Evolutionary conservation across 2,888 invertebrate genomes (phyloP).

Genomic region (Chorisops tibialis): DNA sequence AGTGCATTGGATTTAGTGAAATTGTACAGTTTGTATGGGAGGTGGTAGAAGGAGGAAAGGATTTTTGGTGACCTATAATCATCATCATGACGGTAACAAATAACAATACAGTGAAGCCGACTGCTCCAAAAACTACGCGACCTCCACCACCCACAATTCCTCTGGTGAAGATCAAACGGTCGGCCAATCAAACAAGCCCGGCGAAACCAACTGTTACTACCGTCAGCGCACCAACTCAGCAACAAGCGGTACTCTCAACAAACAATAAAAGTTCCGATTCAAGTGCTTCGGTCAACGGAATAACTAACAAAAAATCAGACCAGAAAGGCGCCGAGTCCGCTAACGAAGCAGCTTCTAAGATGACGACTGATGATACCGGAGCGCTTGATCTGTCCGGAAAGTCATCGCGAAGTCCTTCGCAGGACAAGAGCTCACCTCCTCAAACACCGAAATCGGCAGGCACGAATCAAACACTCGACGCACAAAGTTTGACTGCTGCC

Average conservation of each 20-base stretch:
- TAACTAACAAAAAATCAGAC: slow-evolving; percentile 5
- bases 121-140: slow-evolving; percentile 44
- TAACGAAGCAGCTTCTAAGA: slow-evolving; percentile 38
- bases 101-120: slow-evolving; percentile 34
- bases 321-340: slow-evolving; percentile 34
- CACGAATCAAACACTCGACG: slow-evolving; percentile 9
- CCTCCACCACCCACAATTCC: slow-evolving; percentile 58
- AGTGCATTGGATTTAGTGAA: no score
- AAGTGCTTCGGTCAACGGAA: slow-evolving; percentile 37
- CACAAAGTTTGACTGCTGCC: slow-evolving; percentile 24
- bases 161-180: slow-evolving; percentile 54
- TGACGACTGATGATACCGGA: slow-evolving; percentile 52
- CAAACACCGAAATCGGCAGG: slow-evolving; percentile 27
- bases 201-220: slow-evolving; percentile 38
- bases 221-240: slow-evolving; percentile 34
- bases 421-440: slow-evolving; percentile 35
- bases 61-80: no score
- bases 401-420: slow-evolving; percentile 42
- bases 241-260: slow-evolving; percentile 38
- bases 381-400: slow-evolving; percentile 57
- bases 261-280: not conserved
- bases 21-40: no score
- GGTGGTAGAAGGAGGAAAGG: no score
- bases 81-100: slow-evolving; percentile 33
- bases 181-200: slow-evolving; percentile 36